phyloP scores from a whole-genome alignment of 2,113 vertebrate species.

The Ctenomys sociabilis region DNA sequence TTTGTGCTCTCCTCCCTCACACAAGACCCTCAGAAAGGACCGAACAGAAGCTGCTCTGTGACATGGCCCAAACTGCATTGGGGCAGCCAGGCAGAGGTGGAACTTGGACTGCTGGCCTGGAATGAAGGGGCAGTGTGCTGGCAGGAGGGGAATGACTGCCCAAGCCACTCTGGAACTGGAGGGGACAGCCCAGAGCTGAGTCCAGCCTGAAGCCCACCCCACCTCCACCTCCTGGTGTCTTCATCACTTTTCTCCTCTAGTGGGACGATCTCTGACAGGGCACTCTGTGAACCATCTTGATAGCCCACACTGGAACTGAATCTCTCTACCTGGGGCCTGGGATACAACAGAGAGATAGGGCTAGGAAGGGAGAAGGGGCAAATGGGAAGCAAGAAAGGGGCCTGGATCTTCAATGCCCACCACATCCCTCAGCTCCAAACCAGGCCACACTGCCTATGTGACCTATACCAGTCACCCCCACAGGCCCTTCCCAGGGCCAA shows the following conservation, averaged over 20 bases:
- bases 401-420: background rate
- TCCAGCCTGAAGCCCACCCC: background rate
- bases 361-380: background rate
- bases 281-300: background rate
- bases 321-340: background rate
- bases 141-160: background rate
- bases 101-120: background rate
- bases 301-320: background rate
- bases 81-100: background rate
- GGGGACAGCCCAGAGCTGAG: background rate
- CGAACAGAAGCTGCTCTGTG: background rate
- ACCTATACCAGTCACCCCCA: background rate
- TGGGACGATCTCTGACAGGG: background rate
- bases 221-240: too few species aligned
- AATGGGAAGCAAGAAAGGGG: background rate
- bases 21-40: background rate
- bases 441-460: too few species aligned
- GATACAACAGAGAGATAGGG: background rate
- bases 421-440: background rate
- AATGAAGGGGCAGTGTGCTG: background rate
- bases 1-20: background rate
- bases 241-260: background rate
- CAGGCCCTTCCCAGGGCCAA: background rate
- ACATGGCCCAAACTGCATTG: accelerated
- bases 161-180: background rate